Base-by-base conservation (phyloP, 2,797 vertebrate species). In the Bovichtus diacanthus region DNA sequence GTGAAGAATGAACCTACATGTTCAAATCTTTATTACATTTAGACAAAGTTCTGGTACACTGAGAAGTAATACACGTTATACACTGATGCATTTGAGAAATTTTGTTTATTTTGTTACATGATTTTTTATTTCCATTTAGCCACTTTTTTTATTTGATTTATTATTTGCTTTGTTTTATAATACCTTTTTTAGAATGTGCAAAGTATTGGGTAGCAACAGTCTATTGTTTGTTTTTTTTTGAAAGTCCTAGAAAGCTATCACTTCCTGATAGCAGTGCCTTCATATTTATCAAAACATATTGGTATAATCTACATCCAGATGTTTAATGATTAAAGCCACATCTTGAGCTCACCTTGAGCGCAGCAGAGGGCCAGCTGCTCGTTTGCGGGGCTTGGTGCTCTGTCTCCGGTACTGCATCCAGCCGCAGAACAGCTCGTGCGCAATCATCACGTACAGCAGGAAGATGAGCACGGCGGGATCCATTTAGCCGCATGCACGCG, bases 381-480 rank as follows among this genome's bases (percentile, higher is more conserved):
- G 93, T 83, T 93, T 94, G 74, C 94, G 94, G 0, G 95, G 95
- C 75, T 93, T 95, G 85, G 90, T 81, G 18, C 93, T 92, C 87
- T 94, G 95, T 84, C 94, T 95, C 75, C 95, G 92, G 72, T 96
- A 94, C 82, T 97, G 96, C 93, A 97, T 95, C 95, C 95, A 97
- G 77, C 97, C 97, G 4, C 96, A 96, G 66, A 97, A 92, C 88
- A 97, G 90, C 86, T 97, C 97, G 55, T 97, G 97, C 16, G 96
- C 95, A 75, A 98, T 97, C 96, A 97, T 95, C 78, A 97, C 70
- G 2, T 97, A 98, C 5, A 97, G 93, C 1, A 97, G 94, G 82
- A 97, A 96, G 86, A 97, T 97, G 53, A 97, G 96, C 92, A 97
- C 91, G 36, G 94, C 92, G 49, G 97, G 96, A 85, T 97, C 97